Evolutionary conservation across 1,140 invertebrate genomes (phyloP), one percentile per base, ranked within the genome.

Genomic region (Atta texana): DNA sequence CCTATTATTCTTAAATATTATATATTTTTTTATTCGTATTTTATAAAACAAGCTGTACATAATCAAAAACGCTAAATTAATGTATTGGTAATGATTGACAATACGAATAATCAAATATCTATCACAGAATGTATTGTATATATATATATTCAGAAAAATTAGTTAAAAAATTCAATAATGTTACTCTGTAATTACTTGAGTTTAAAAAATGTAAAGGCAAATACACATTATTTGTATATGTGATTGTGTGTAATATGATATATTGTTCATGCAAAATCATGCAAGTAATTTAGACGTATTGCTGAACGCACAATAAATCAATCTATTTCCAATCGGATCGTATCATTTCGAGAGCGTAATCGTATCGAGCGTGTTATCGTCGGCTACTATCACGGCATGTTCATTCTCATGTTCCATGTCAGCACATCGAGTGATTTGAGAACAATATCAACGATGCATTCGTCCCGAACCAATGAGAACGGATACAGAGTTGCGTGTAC

Each of bases 361-460:
- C 69, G 69, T 44, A 63, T 75, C 69, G 69, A 75, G 39, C 16
- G 59, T 21, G 81, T 64, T 55, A 86, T 86, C 76, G 24, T 68
- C 74, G 28, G 24, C 55, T 82, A 61, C 55, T 78, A 59, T 57
- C 53, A 28, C 3, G 14, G 64, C 31, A 21, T n/a, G 51, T 66
- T 69, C 69, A 68, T 80, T 28, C 59, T 53, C 59, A 8, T 55
- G 81, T n/a, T 31, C 8, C 44, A 63, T n/a, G 75, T 81, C 63
- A 87, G 61, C 81, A 75, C n/a, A 39, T 55, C 71, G 34, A 53
- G 34, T 74, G 86, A 90, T 88, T 84, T 44, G 81, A 84, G 87
- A 85, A 90, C 86, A 82, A 90, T 88, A 90, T 90, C 77, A 76
- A 59, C 28, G 49, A 78, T 53, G 86, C 21, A 75, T 76, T 49